phyloP scores from a whole-genome alignment of 2,113 vertebrate species.

The Prionailurus bengalensis region DNA sequence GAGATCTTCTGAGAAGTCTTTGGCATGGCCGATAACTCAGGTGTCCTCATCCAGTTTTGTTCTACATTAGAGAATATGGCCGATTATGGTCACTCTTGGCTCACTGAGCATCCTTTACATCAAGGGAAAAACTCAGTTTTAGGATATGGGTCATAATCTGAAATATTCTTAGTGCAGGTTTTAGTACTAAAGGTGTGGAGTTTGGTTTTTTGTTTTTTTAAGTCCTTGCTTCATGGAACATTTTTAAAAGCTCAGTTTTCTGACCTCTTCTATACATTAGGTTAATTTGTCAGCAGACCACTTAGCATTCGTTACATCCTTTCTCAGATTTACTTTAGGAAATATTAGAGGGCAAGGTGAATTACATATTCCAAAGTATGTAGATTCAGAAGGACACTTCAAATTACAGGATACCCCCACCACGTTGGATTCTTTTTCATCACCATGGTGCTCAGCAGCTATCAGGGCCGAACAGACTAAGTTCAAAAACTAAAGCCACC shows the following conservation, averaged over 20 bases:
- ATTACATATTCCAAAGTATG: not conserved
- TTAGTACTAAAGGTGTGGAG: not conserved
- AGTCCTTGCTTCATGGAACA: not conserved
- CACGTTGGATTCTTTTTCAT: not conserved
- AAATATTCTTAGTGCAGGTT: constrained; percentile 15
- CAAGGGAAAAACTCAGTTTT: constrained; percentile 16
- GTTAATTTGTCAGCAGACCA: not conserved
- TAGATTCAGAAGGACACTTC: not conserved
- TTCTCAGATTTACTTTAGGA: not conserved
- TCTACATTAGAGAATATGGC: constrained; percentile 13
- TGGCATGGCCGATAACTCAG: not conserved
- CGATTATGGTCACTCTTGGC: not conserved
- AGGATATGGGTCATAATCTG: not conserved
- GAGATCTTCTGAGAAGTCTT: not conserved
- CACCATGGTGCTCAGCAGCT: not conserved
- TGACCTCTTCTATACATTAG: not conserved
- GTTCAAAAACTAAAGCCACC: not conserved
- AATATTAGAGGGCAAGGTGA: not conserved
- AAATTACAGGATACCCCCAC: not conserved
- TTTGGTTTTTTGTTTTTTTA: not conserved
- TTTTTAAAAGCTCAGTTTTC: not conserved
- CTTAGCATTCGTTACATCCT: not conserved
- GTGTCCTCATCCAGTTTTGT: constrained; percentile 26
- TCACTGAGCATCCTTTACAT: not conserved
- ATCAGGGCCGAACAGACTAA: not conserved